Evolutionary conservation across 2,888 invertebrate species (phyloP).

Genomic region (Embidobia sp.): DNA sequence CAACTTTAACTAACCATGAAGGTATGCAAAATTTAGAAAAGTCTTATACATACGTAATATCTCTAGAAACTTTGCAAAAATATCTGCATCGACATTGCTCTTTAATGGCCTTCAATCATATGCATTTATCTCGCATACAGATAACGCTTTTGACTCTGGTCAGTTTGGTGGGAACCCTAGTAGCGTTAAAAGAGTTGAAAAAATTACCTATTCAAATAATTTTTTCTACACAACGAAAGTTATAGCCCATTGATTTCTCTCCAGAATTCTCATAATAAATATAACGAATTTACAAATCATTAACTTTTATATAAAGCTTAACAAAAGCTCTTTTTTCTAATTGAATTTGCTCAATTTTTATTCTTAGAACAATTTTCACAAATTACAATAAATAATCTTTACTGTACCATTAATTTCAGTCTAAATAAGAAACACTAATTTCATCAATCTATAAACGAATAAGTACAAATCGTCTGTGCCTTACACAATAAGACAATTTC

Average conservation of each 20-base stretch:
- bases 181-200: constrained; percentile 50
- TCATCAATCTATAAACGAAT: constrained; percentile 2
- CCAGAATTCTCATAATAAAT: constrained; percentile 1
- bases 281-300: constrained; percentile 8
- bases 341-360: no score
- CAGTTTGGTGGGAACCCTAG: constrained; percentile 42
- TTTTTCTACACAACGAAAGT: not conserved
- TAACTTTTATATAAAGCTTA: not conserved
- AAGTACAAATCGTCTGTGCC: not conserved
- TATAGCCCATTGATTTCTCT: not conserved
- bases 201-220: constrained; percentile 1
- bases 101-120: constrained; percentile 30
- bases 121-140: constrained; percentile 16
- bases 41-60: constrained; percentile 38
- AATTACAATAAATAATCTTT: no score
- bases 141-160: constrained; percentile 26
- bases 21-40: constrained; percentile 45
- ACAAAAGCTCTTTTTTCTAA: not conserved
- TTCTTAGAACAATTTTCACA: no score
- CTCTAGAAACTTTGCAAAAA: constrained; percentile 49
- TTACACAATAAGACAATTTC: not conserved
- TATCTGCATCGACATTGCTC: constrained; percentile 40
- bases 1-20: constrained; percentile 48
- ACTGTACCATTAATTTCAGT: no score
- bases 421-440: no score